Base-by-base conservation (phyloP, 2,113 vertebrate species). In the Leptobrachium ailaonicum region DNA sequence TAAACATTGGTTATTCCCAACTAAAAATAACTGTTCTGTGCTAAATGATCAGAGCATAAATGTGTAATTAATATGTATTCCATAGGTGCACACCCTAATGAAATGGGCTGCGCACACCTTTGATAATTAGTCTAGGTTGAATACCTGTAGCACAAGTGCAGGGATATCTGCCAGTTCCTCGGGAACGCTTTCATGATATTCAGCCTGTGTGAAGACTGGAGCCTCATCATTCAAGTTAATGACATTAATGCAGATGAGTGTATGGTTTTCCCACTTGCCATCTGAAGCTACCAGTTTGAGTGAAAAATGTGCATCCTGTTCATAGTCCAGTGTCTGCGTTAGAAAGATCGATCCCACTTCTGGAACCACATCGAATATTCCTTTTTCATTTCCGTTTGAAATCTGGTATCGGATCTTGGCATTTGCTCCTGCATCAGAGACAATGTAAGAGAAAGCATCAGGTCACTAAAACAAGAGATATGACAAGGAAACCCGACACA, bases 191-290 rank as follows among this genome's bases (percentile, higher is more conserved):
- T 88, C 88, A 3, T 91, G 93, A 77, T 96, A 97, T 82, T 96
- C 93, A 0, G 85, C 93, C 85, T 91, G 91, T 76, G 90, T 90
- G 85, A 97, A 97, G 41, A 95, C 85, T 2, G 96, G 96, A 6
- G 94, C 94, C 87, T 97, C 96, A 0, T 97, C 96, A 14, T 96
- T 96, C 81, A 89, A 92, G 85, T 96, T 96, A 60, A 93, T 77
- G 68, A 97, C 90, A 74, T 83, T 88, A 47, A 96, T 91, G 68
- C 90, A 75, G 68, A 96, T 86, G 79, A 90, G 85, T 8, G 95
- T 95, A 80, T 96, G 91, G 76, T 96, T 95, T 88, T 96, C 95
- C 96, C 96, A 96, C 82, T 95, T 96, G 43, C 96, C 96, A 80
- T 96, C 96, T 1, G 95, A 97, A 1, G 93, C 95, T 45, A 96